These are phyloP conservation scores for Hiodon alosoides DNA, from an alignment of 2,113 vertebrate species.

Conservation along the genomic window DNA sequence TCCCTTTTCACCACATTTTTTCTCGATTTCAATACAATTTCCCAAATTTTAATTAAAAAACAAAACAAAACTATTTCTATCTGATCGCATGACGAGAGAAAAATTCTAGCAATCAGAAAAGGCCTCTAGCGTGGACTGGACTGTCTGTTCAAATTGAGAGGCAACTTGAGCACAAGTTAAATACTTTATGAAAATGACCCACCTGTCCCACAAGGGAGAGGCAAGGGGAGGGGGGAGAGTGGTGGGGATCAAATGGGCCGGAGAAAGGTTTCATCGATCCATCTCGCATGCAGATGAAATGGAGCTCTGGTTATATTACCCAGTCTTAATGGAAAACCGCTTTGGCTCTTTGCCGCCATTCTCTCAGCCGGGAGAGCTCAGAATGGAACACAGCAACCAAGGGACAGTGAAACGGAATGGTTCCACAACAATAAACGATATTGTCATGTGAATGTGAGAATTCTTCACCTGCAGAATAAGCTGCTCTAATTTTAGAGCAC, in stretches of 20 bases:
- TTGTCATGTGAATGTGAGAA: not conserved
- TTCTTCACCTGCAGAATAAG: not conserved
- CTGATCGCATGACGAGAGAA: not conserved
- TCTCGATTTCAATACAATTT: too few relatives aligned
- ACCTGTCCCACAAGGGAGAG: slow-evolving; percentile 35
- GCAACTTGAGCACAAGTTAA: slow-evolving; percentile 49
- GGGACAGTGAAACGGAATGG: not conserved
- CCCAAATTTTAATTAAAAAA: not conserved
- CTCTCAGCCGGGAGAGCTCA: not conserved
- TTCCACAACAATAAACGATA: not conserved
- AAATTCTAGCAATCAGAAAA: not conserved
- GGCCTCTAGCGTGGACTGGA: not conserved
- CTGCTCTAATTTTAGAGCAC: too few relatives aligned
- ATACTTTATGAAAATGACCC: slow-evolving; percentile 66
- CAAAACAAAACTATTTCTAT: not conserved
- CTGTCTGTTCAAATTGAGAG: slow-evolving; percentile 13
- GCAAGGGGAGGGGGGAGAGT: not conserved
- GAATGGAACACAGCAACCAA: not conserved
- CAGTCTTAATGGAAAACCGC: slow-evolving; percentile 34
- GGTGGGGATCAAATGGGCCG: slow-evolving; percentile 11
- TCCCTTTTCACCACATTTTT: too few relatives aligned
- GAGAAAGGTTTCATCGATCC: slow-evolving; percentile 46
- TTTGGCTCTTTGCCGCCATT: slow-evolving; percentile 26
- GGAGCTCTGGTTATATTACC: slow-evolving; percentile 44
- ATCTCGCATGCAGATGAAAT: slow-evolving; percentile 44